Base-by-base conservation (phyloP, 2,113 vertebrate genomes). In the Archocentrus centrarchus region DNA sequence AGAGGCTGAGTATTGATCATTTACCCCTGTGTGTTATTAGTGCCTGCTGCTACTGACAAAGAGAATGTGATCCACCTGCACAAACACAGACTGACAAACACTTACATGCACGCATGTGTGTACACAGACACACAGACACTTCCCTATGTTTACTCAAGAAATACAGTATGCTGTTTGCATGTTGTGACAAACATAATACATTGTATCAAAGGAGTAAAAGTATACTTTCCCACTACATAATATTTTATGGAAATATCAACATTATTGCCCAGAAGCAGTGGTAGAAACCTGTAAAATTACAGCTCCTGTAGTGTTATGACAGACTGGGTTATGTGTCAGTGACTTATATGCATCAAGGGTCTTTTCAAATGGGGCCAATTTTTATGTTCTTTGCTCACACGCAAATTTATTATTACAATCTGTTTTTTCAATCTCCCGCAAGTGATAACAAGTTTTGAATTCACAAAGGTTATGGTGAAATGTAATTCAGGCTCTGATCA, bases 11-110 rank as follows among this genome's bases (percentile, higher is more conserved):
- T 93, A 94, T 95, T 92, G 94, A 95, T 95, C 83, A 93, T 89
- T 92, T 93, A 93, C 92, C 91, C 92, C 77, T 89, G 94, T 94
- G 93, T 95, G 94, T 95, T 93, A 94, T 95, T 94, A 92, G 80
- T 88, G 87, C 89, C 88, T 91, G 89, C 91, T 91, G 89, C 88
- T 89, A 18, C 92, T 93, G 92, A 91, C 88, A 92, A 78, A 92
- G 87, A 84, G 86, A 87, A 82, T 70, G 86, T 80, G 81, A 86
- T 89, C 87, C 89, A 86, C 87, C 22, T 47, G 80, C 93, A 86
- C 83, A 90, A 88, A 90, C 82, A 82, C 75, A 79, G 77, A 63
- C 83, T 57, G 41, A 85, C 80, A 81, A 22, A 84, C 60, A 47
- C 76, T 27, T 55, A 53, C 24, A 79, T 18, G 32, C 76, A 41